phyloP scores from a whole-genome alignment of 2,113 vertebrate species.

The Parotia lawesii region DNA sequence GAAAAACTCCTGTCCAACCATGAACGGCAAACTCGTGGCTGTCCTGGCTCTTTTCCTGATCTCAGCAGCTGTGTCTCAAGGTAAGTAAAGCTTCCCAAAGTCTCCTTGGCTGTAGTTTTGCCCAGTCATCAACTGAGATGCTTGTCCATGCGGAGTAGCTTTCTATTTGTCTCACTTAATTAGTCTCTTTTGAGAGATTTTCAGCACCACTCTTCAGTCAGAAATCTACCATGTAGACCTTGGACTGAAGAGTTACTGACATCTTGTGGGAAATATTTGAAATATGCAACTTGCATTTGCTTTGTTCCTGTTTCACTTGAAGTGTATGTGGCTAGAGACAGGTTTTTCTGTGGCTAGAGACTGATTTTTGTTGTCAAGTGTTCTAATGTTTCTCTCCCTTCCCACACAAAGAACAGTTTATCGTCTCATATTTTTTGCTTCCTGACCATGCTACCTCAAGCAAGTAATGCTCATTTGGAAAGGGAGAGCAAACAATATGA shows the following conservation, averaged over 20 bases:
- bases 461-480: neutral
- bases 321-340: too few species aligned
- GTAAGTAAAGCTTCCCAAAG: constrained; percentile 58
- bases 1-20: neutral
- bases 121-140: neutral
- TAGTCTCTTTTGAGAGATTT: neutral
- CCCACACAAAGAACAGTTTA: neutral
- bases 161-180: neutral
- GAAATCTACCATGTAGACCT: neutral
- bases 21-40: constrained; percentile 35
- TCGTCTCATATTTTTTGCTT: neutral
- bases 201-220: neutral
- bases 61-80: constrained; percentile 68
- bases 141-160: neutral
- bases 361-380: neutral
- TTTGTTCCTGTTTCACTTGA: neutral
- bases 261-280: neutral
- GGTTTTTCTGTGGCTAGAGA: neutral
- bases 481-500: neutral
- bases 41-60: constrained; percentile 65
- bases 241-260: neutral
- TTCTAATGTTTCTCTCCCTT: neutral
- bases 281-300: neutral
- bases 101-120: neutral
- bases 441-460: neutral